Evolutionary conservation across 1,140 invertebrate species (phyloP).

Genomic region (Zaprionus davidi): DNA sequence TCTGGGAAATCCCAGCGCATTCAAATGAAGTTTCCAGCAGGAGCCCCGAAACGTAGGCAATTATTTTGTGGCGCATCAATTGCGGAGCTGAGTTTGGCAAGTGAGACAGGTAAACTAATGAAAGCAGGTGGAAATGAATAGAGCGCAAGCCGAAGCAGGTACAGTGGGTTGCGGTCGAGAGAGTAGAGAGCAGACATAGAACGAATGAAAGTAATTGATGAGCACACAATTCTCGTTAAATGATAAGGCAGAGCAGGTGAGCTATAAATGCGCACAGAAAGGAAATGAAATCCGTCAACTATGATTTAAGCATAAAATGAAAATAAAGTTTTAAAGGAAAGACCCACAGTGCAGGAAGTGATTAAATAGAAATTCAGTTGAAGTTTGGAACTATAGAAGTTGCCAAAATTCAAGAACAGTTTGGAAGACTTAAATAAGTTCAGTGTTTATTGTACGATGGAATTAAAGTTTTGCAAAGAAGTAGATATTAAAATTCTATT

Average conservation of each 20-base stretch:
- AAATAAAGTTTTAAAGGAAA: neutral
- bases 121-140: conserved; percentile 13
- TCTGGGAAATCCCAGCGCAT: conserved; percentile 46
- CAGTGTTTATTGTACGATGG: neutral
- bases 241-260: neutral
- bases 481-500: too few relatives aligned
- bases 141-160: conserved; percentile 4
- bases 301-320: neutral
- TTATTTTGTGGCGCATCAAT: conserved; percentile 70
- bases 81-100: conserved; percentile 1
- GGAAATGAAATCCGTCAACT: neutral
- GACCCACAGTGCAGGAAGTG: neutral
- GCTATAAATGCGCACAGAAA: neutral
- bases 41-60: conserved; percentile 66
- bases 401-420: neutral
- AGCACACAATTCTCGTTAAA: neutral
- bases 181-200: neutral
- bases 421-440: neutral
- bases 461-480: neutral
- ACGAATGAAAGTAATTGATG: conserved; percentile 39
- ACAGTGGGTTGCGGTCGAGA: neutral
- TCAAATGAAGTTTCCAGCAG: conserved; percentile 57
- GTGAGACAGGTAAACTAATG: conserved; percentile 56
- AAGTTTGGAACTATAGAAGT: too few relatives aligned
- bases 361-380: neutral